Base-by-base conservation (phyloP, 2,113 vertebrate species). In the Spea multiplicata region DNA sequence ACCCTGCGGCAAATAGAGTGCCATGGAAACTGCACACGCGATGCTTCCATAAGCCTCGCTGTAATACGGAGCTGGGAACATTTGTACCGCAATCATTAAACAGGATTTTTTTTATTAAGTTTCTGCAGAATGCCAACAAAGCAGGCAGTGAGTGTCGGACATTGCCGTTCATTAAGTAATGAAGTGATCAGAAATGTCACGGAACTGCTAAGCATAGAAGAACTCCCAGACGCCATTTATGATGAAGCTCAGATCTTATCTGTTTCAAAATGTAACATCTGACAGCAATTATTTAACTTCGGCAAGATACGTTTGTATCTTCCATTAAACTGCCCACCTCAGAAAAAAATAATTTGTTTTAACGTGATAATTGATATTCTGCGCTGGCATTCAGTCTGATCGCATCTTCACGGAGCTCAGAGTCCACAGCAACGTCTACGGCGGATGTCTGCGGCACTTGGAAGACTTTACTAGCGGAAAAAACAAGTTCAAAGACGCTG, bases 271-370 rank as follows among this genome's bases (percentile, higher is more conserved):
- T 71, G 45, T 46, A 49, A 66, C 55, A 68, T 80, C 66, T 80
- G 71, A 59, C 78, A 80, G 78, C 65, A 80, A 80, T 80, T 80
- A 73, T 80, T 80, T 67, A 67, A 80, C 78, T 73, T 80, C 61
- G 12, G 53, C 48, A 65, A 74, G 78, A 68, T 67, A 74, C 59
- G 78, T 73, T 68, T 71, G 52, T 73, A 68, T 74, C 71, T 80
- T 68, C 16, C 50, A 64, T 68, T 68, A 68, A 80, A 80, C 71
- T 68, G 78, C 17, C 71, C 10, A 50, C 45, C 47, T 77, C 49
- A 47, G 57, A 44, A 70, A 77, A 55, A 80, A 72, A 57, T 44
- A 52, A 74, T 59, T 44, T 45, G 71, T 46, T 79, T 30, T 59
- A 79, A 70, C 70, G 73, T 79, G 73, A 12, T 73, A 79, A 79